Evolutionary conservation across 2,888 invertebrate species (phyloP), one percentile per base, ranked within the genome.

Genomic region (Balanococcus diminutus): DNA sequence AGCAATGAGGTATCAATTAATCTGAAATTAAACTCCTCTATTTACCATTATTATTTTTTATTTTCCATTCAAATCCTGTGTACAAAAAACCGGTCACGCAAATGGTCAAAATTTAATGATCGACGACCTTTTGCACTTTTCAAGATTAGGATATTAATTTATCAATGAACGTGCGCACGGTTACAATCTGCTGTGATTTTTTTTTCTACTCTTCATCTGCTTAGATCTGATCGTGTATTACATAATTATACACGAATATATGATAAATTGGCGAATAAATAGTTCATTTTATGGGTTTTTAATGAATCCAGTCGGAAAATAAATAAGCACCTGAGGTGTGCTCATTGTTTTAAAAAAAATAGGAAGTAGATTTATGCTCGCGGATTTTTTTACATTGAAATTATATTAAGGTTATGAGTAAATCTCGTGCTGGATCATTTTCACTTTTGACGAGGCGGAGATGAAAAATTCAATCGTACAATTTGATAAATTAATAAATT

Each of bases 41-140:
- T 25, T 46, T 81, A 42, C 46, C 39, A 81, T 39, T 39, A 81
- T 81, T 46, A 46, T 42, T 31, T 81, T 79, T 81, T 81, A 14
- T 11, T 72, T 72, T 72, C 16, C 72, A 25, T 72, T 31, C 22
- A 22, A 72, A 72, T n/a, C 28, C 28, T 25, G 31, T 28, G 14
- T 72, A 31, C 9, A 22, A 9, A 25, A 72, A 56, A 72, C 72
- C 72, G 72, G 72, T 72, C 72, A 72, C 72, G 72, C 28, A 72
- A 72, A 72, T 72, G 31, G 31, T 31, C 72, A 31, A 72, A 72
- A 72, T 72, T 72, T 22, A 56, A 56, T 56, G 56, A 56, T 56
- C 56, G 19, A 11, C 22, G 56, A 22, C 56, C 56, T 56, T n/a
- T 56, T 56, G 56, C 56, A 9, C 56, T 11, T 11, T 56, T 56